Evolutionary conservation across 2,888 invertebrate genomes (phyloP).

Genomic region (Phaonia tiefii): DNA sequence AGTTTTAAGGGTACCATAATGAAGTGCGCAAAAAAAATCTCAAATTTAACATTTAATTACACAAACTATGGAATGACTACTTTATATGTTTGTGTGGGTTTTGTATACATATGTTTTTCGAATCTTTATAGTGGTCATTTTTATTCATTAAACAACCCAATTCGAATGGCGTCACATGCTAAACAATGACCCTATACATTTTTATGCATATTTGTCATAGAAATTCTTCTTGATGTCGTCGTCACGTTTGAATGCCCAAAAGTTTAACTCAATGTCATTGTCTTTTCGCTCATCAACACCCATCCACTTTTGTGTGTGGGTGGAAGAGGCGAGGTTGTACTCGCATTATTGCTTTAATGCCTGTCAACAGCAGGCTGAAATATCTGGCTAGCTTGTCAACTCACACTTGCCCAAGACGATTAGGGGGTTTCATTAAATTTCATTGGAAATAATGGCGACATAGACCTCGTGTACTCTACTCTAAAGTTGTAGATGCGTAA

Average conservation of each 20-base stretch:
- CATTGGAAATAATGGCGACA: conserved; percentile 17
- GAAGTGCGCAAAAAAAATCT: conserved; percentile 43
- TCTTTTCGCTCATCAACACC: conserved; percentile 10
- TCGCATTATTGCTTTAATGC: conserved; percentile 2
- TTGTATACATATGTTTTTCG: conserved; percentile 4
- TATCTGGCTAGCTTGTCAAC: conserved; percentile 23
- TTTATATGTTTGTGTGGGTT: background rate
- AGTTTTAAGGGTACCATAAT: conserved; percentile 48
- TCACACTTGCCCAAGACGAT: conserved; percentile 23
- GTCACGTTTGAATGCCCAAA: conserved; percentile 18
- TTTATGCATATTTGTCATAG: conserved; percentile 13
- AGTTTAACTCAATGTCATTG: conserved; percentile 25
- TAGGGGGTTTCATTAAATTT: conserved; percentile 34
- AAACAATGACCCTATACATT: conserved; percentile 30
- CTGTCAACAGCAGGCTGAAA: conserved; percentile 21
- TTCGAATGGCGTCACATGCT: background rate
- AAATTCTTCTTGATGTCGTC: conserved; percentile 14
- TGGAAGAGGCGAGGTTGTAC: background rate
- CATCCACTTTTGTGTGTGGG: conserved; percentile 1
- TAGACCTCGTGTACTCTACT: background rate
- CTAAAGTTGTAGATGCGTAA: no score
- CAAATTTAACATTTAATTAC: conserved; percentile 43
- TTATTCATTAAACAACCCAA: conserved; percentile 1
- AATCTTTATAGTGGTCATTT: background rate
- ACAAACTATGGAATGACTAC: no score